These are phyloP conservation scores for Cenopis cana DNA, from an alignment of 2,888 invertebrate species.

Conservation along the genomic window DNA sequence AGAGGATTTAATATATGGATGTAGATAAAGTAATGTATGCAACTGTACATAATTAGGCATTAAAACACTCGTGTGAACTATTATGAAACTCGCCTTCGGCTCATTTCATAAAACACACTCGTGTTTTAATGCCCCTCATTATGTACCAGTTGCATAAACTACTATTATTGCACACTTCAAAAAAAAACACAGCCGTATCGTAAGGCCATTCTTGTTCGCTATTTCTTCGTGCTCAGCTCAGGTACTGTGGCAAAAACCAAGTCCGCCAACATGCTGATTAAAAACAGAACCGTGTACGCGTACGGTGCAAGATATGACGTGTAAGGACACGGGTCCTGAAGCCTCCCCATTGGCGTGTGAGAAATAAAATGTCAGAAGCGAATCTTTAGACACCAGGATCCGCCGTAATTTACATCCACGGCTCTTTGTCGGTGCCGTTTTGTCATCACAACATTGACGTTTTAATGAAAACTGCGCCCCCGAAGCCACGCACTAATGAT, in stretches of 20 bases:
- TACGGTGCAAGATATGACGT: not conserved
- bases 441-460: slow-evolving; percentile 74
- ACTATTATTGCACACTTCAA: too few species aligned
- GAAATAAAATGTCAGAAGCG: not conserved
- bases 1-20: too few species aligned
- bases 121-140: too few species aligned
- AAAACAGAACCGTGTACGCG: not conserved
- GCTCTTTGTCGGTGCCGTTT: slow-evolving; percentile 55
- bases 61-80: too few species aligned
- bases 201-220: slow-evolving; percentile 56
- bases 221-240: slow-evolving; percentile 50
- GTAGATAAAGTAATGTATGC: too few species aligned
- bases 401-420: slow-evolving; percentile 56
- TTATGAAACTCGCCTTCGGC: too few species aligned
- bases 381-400: slow-evolving; percentile 51
- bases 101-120: too few species aligned
- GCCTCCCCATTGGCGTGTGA: not conserved
- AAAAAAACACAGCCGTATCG: too few species aligned
- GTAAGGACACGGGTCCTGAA: not conserved
- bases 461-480: slow-evolving; percentile 78
- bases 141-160: too few species aligned
- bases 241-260: slow-evolving; percentile 52
- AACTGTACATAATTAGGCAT: too few species aligned
- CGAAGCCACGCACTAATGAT: slow-evolving; percentile 77
- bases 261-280: slow-evolving; percentile 43